These are phyloP conservation scores for Parapristionchus giblindavisi DNA, from an alignment of 2,888 invertebrate species.

Conservation along the genomic window DNA sequence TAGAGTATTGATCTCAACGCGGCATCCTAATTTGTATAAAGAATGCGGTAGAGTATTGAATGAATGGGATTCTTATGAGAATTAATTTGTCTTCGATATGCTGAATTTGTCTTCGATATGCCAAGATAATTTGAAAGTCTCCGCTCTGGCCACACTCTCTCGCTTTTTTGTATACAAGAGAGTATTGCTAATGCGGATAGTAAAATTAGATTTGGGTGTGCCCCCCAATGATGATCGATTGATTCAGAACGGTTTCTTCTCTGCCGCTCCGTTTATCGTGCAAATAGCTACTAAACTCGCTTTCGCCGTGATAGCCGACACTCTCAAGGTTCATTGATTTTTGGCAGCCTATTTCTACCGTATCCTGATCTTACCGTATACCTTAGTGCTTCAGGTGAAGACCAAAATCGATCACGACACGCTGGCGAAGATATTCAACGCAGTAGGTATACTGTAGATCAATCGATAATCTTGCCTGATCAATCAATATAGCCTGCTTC, in stretches of 20 bases:
- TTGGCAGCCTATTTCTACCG: too few species aligned
- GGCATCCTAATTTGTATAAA: background rate
- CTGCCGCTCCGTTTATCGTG: slow-evolving; percentile 60
- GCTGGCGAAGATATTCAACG: slow-evolving; percentile 61
- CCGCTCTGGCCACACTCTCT: too few species aligned
- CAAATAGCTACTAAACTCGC: slow-evolving; percentile 64
- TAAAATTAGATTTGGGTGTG: too few species aligned
- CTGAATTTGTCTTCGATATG: too few species aligned
- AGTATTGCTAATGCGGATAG: too few species aligned
- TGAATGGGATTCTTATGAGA: too few species aligned
- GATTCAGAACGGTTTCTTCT: slow-evolving; percentile 64
- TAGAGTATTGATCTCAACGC: background rate
- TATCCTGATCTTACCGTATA: too few species aligned
- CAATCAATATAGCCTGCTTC: slow-evolving; percentile 58
- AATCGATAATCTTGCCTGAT: background rate
- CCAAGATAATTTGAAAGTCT: too few species aligned
- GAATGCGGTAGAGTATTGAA: too few species aligned
- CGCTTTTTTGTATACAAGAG: too few species aligned
- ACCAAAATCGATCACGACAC: slow-evolving; percentile 48
- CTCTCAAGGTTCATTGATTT: slow-evolving; percentile 55
- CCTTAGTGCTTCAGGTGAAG: too few species aligned
- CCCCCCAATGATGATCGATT: background rate
- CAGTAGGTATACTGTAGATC: slow-evolving; percentile 46
- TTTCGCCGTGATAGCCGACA: slow-evolving; percentile 61
- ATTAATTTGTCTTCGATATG: too few species aligned